Evolutionary conservation across 2,113 vertebrate genomes (phyloP), one percentile per base, ranked within the genome.

Genomic region (Triplophysa rosa): DNA sequence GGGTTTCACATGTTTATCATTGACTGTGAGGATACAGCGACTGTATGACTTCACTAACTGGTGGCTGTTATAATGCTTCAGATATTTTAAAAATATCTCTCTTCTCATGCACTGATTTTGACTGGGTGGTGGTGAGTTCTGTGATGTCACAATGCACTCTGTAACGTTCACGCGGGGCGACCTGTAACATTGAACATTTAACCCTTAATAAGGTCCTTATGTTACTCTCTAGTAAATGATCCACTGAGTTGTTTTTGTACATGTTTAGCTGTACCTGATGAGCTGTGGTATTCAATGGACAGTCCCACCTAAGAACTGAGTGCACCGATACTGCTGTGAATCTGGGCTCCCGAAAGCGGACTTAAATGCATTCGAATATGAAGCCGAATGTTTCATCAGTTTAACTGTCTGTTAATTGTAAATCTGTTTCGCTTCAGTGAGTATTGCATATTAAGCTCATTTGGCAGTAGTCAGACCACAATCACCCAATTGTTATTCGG

Each of bases 1-100:
- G 89, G 88, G 87, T 91, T 89, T 89, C 86, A 87, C 88, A 85
- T 82, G 81, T 87, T 85, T 88, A 73, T 78, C 82, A 84, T 89
- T 85, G 84, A 85, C 80, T 87, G 83, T 17, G 82, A 84, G 79
- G 86, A 89, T 80, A 84, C 83, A 84, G 84, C 85, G 63, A 83
- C 85, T 78, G 68, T 86, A 83, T 85, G 10, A 84, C 85, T 85
- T 83, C 84, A 83, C 85, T 89, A 82, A 77, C 75, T 64, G 70
- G 81, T 85, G 88, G 88, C 73, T 65, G 61, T 76, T 26, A 7
- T 37, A 40, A 62, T 80, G 85, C 83, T 84, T 84, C 83, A 85
- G 82, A 86, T 86, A 87, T 80, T 73, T 83, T 80, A 73, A 73
- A 71, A 61, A 77, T 54, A 84, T 76, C 74, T 81, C 78, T 85